Evolutionary conservation across 2,797 vertebrate species (phyloP), one percentile per base, ranked within the genome.

Genomic region (Merluccius polli): DNA sequence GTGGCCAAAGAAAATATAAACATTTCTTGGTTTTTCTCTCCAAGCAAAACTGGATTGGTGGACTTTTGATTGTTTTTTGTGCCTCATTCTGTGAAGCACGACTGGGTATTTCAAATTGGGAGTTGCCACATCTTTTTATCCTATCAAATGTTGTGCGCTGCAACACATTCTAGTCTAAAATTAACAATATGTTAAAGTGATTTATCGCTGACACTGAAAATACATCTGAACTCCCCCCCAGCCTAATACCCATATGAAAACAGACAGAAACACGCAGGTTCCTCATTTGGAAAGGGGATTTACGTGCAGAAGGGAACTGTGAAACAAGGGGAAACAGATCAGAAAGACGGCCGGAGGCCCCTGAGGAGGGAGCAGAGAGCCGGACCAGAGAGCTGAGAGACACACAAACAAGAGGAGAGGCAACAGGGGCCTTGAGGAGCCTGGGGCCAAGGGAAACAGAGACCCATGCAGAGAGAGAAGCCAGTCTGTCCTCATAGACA

Each of bases 371-470:
- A 85, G 85, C 44, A 52, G 44, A 38, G 72, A 69, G 75, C 18
- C 0, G 67, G 68, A 79, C 80, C 78, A 87, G 77, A 21, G 82
- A 83, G 73, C 76, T 75, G 78, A 84, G 78, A 82, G 80, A 72
- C 80, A 83, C 87, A 89, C 84, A 85, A 78, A 85, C 82, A 83
- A 83, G 87, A 80, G 83, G 63, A 24, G 75, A 71, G 86, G 78
- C 4, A 21, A 84, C 77, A 75, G 63, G 75, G 78, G 73, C 0
- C 59, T 27, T 0, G 30, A 75, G 71, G 75, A 82, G 82, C 71
- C 79, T 0, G 81, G 79, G 59, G 87, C 90, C 87, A 91, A 91
- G 77, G 86, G 84, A 86, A 91, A 89, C 85, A 87, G 81, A 78
- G 80, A 78, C 73, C 73, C 85, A 80, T 85, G 86, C 41, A 59